phyloP scores from a whole-genome alignment of 2,113 vertebrate species.

The Equus przewalskii region DNA sequence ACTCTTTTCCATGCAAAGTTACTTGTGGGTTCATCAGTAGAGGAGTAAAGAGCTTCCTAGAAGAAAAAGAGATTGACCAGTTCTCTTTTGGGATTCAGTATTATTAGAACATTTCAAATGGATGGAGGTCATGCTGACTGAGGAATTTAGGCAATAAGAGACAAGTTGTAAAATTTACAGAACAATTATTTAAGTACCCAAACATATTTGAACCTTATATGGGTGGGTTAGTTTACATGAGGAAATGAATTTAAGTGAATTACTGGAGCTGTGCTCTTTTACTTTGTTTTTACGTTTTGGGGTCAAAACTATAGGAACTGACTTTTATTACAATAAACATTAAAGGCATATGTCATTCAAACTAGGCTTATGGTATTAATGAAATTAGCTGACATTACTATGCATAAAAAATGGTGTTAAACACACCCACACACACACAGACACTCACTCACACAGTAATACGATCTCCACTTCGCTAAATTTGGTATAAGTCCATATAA shows the following conservation, averaged over 20 bases:
- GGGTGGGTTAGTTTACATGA: background rate
- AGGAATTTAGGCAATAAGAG: background rate
- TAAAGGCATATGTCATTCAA: background rate
- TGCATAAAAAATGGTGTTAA: background rate
- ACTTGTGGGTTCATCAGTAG: background rate
- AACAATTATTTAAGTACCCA: background rate
- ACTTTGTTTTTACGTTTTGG: background rate
- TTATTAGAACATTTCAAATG: background rate
- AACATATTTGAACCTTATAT: background rate
- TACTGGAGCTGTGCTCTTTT: background rate
- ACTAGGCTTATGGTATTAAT: background rate
- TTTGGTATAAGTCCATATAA: background rate
- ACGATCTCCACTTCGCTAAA: background rate
- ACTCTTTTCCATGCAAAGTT: background rate
- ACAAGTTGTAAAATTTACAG: background rate
- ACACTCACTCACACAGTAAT: background rate
- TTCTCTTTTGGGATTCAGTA: background rate
- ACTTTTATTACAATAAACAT: background rate
- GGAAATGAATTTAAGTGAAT: background rate
- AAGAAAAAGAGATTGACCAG: background rate
- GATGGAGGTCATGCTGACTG: background rate
- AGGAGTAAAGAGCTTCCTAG: background rate
- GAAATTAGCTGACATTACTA: background rate
- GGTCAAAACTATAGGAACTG: background rate
- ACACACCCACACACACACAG: background rate